Evolutionary conservation across 2,888 invertebrate genomes (phyloP), one percentile per base, ranked within the genome.

Genomic region (Physocephala rufipes): DNA sequence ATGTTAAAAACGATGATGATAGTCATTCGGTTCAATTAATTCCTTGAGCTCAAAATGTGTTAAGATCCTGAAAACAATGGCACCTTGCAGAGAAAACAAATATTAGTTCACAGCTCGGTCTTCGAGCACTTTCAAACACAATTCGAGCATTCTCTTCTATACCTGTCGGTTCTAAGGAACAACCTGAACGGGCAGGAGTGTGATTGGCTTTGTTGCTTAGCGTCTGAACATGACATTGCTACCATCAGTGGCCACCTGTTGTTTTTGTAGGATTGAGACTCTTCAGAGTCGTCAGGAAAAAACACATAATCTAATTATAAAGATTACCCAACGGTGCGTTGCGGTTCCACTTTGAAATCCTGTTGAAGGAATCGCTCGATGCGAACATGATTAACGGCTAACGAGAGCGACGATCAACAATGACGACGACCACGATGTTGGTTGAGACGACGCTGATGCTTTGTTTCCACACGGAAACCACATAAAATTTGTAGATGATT

Each of bases 21-120:
- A 36, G 24, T 15, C 63, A n/a, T n/a, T 15, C 7, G n/a, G 30
- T 28, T 3, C 49, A 51, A 66, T 66, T 66, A 66, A 53, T 9
- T n/a, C 21, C 13, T 28, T 9, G 2, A 7, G 12, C 28, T 12
- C 66, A n/a, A n/a, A n/a, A 58, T 47, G 59, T 47, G 67, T n/a
- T 28, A 30, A 51, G 68, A 61, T 68, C 49, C 61, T 68, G 61
- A 28, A 61, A 61, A 68, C 30, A 61, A 68, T 36, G n/a, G 61
- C 68, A 62, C 61, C 68, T 68, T 61, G 68, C 61, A 36, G 47
- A 21, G 30, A 68, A 68, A 68, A 68, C 68, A 68, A 68, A 68
- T 68, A 68, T 68, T 68, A 49, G 61, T 61, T 62, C 21, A 21
- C 45, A 43, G 43, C 24, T 43, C 43, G 12, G 24, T 21, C n/a